Conservation (phyloP, 2,888 invertebrate species). For the Acrobeloides nanus region DNA sequence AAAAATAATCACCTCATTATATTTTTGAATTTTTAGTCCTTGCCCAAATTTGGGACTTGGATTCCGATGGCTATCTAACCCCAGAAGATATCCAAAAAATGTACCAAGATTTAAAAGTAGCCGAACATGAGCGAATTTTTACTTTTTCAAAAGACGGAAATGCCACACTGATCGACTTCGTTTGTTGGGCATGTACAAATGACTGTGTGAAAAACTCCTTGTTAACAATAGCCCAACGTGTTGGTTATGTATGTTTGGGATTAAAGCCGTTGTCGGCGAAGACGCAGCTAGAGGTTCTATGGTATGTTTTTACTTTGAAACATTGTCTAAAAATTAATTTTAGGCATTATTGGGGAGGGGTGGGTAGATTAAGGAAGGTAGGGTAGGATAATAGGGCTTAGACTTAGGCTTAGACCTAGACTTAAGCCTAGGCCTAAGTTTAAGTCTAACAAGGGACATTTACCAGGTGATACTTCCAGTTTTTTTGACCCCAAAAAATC, state of each 20-base stretch:
- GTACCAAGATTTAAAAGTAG: conserved; percentile 31
- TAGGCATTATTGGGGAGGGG: too few relatives aligned
- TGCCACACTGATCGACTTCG: conserved; percentile 33
- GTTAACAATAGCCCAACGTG: conserved; percentile 5
- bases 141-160: conserved; percentile 10
- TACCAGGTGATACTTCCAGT: too few relatives aligned
- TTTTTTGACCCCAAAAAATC: too few relatives aligned
- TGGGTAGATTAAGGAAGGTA: too few relatives aligned
- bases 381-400: too few relatives aligned
- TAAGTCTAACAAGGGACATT: too few relatives aligned
- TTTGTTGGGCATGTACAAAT: conserved; percentile 34
- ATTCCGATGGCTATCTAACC: conserved; percentile 31
- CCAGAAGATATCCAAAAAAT: conserved; percentile 26
- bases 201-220: conserved; percentile 21
- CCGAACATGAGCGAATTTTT: conserved; percentile 3
- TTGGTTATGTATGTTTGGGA: conserved; percentile 43
- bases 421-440: too few relatives aligned
- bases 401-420: too few relatives aligned
- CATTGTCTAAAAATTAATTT: not conserved
- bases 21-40: conserved; percentile 25
- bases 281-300: conserved; percentile 25
- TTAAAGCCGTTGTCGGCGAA: conserved; percentile 29
- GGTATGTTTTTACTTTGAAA: conserved; percentile 12
- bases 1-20: not conserved
- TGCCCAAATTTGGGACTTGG: conserved; percentile 37